Evolutionary conservation across 1,140 invertebrate genomes (phyloP).

Genomic region (Temnothorax longispinosus): DNA sequence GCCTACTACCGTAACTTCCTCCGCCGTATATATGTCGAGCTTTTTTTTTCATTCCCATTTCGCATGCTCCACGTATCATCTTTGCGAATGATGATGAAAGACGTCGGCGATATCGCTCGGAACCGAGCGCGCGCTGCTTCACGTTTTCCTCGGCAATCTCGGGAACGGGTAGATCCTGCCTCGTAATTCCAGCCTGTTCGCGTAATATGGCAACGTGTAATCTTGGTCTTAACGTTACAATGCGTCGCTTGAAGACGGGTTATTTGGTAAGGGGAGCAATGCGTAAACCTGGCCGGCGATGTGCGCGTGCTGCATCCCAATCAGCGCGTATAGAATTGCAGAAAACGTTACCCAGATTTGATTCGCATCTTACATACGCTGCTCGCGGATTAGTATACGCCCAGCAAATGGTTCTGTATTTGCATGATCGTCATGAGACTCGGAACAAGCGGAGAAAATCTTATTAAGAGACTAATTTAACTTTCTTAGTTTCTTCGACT

Average conservation of each 20-base stretch:
- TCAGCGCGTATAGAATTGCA: slow-evolving; percentile 53
- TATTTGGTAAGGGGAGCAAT: slow-evolving; percentile 72
- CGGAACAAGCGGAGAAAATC: slow-evolving; percentile 44
- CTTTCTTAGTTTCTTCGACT: background rate
- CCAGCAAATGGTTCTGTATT: slow-evolving; percentile 40
- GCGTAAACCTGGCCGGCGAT: slow-evolving; percentile 35
- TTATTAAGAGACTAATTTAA: slow-evolving; percentile 18
- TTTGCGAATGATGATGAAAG: slow-evolving; percentile 46
- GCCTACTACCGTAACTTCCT: slow-evolving; percentile 56
- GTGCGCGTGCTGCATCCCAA: slow-evolving; percentile 69
- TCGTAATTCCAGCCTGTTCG: slow-evolving; percentile 46
- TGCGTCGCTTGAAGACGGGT: slow-evolving; percentile 41
- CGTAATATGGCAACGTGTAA: slow-evolving; percentile 56
- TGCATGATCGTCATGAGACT: slow-evolving; percentile 25
- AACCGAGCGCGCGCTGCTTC: slow-evolving; percentile 29
- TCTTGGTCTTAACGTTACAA: slow-evolving; percentile 56
- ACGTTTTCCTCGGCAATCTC: slow-evolving; percentile 46
- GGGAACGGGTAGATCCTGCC: slow-evolving; percentile 18
- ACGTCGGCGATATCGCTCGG: slow-evolving; percentile 56
- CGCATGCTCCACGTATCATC: slow-evolving; percentile 20
- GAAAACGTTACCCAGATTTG: slow-evolving; percentile 24
- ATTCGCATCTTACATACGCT: background rate
- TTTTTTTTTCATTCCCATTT: slow-evolving; percentile 47
- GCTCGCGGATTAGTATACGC: background rate
- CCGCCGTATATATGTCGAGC: slow-evolving; percentile 5